Base-by-base conservation (phyloP, 2,113 vertebrate species). In the Ariopsis seemanni region DNA sequence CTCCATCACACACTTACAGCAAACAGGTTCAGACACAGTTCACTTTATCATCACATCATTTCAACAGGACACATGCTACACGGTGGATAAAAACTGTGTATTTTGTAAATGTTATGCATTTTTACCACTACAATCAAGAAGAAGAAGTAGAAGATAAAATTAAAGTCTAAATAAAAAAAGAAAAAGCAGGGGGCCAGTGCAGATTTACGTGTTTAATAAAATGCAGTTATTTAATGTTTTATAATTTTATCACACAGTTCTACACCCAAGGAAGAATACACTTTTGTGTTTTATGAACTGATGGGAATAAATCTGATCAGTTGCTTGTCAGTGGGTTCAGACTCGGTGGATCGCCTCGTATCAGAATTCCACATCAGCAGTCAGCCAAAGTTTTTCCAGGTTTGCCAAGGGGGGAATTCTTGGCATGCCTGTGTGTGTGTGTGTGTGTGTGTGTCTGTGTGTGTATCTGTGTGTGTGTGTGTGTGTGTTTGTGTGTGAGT, bases 331-430 rank as follows among this genome's bases (percentile, higher is more conserved):
- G 57, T 58, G 57, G 15, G 12, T 58, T 55, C 53, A 55, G 53
- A 55, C 11, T 55, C 53, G 10, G 53, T 55, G 12, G 53, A 11
- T 55, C 53, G 10, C 9, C 11, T 55, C 11, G 2, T 55, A 62
- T 62, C 63, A 65, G 25, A n/a, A 27, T 65, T 65, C 63, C 63
- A 65, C 62, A 11, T 63, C 62, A 63, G 22, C 62, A 63, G 22
- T 63, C 63, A 65, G 25, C 25, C 25, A 2, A n/a, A n/a, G 62
- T 65, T 48, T 89, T 82, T 20, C 78, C 63, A 62, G 25, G n/a
- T 30, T 69, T 69, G 27, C 60, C 86, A 10, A 8, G 50, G 27
- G 48, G 82, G 85, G 55, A 84, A 83, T 82, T 72, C 75, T 22
- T 50, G 50, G 75, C 7, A 27, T 84, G 52, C 71, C 30, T 83